phyloP scores from a whole-genome alignment of 2,113 vertebrate species.

The Myotis yumanensis region DNA sequence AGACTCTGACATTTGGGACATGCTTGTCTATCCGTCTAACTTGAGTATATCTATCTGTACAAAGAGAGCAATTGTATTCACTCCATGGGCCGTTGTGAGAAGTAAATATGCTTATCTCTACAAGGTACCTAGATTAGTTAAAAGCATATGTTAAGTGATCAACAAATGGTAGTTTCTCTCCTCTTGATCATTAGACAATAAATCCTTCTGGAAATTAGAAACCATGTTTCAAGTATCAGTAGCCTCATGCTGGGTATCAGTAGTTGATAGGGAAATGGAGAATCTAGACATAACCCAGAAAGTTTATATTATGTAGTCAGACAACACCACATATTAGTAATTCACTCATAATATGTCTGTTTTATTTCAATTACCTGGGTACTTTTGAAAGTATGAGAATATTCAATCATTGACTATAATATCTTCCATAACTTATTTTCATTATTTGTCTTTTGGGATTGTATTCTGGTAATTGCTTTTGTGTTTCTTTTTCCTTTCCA shows the following conservation, averaged over 20 bases:
- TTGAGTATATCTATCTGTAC: neutral
- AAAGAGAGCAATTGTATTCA: neutral
- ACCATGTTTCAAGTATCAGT: neutral
- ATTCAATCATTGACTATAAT: neutral
- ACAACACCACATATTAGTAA: neutral
- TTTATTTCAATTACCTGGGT: slow-evolving; percentile 5
- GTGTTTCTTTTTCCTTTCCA: neutral
- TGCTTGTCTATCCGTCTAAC: neutral
- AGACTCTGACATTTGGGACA: neutral
- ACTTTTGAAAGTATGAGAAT: slow-evolving; percentile 5
- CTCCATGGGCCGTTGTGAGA: neutral
- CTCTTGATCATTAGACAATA: neutral
- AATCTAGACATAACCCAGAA: neutral
- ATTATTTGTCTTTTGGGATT: neutral
- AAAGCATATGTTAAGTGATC: neutral
- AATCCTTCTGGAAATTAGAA: neutral
- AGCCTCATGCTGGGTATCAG: neutral
- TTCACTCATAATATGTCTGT: neutral
- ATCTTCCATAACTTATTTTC: neutral
- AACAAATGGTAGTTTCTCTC: neutral
- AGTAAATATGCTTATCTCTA: neutral
- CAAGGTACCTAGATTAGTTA: neutral
- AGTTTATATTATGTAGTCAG: neutral
- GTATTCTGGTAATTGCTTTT: neutral
- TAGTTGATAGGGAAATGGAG: neutral